Base-by-base conservation (phyloP, 2,113 vertebrate genomes). In the Toxostoma redivivum region DNA sequence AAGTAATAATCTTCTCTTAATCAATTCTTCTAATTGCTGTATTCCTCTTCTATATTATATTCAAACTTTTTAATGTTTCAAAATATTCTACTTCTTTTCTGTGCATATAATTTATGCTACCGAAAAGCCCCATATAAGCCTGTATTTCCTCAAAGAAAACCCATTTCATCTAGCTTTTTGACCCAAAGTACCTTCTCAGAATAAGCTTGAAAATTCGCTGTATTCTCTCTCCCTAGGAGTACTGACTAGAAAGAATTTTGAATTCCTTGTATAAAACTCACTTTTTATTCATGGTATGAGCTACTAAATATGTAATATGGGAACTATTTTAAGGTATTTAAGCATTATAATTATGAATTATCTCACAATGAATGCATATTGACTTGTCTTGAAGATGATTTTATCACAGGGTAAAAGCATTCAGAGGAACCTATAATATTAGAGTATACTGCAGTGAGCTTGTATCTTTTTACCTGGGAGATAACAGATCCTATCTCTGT, bases 381-480 rank as follows among this genome's bases (percentile, higher is more conserved):
- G 9, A 5, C 25, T 67, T 64, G 42, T 25, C 17, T 44, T 14
- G 23, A 35, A 25, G 14, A 48, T 42, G 44, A 21, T 44, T 87
- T 69, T 69, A 15, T 85, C 45, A 35, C 17, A 56, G 27, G 8
- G 23, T 40, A 19, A 67, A 90, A 62, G 24, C 18, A 27, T 3
- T 10, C 12, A 33, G 11, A n/a, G 30, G n/a, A 51, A 10, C 3
- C 0, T 30, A 21, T 56, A 10, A 38, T 53, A 12, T 0, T 44
- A 35, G 11, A 44, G 10, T 37, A 15, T 28, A 17, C 6, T 4
- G 2, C 40, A 21, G 31, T 35, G 14, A 69, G 38, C 17, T 56
- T 15, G 0, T 22, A 27, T 22, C 10, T 65, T 79, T 67, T 66
- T 18, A 64, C 50, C 18, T 44, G n/a, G 21, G 11, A 73, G 42